Evolutionary conservation across 2,888 invertebrate genomes (phyloP).

Genomic region (Deroplatys truncata): DNA sequence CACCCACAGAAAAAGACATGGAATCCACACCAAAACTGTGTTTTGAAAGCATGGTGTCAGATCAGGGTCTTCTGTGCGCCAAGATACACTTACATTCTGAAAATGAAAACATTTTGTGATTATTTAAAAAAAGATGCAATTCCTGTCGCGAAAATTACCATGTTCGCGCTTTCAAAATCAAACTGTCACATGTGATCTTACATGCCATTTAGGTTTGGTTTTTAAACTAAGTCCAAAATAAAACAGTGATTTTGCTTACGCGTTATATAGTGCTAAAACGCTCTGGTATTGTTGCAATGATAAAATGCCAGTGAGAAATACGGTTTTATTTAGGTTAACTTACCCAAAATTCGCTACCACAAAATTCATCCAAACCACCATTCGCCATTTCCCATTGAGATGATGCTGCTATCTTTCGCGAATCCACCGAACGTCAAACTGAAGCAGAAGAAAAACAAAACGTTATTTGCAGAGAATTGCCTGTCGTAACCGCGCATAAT

Average conservation of each 20-base stretch:
- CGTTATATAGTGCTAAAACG: no score
- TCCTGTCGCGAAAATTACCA: background rate
- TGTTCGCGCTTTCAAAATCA: background rate
- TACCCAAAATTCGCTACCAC: slow-evolving; percentile 79
- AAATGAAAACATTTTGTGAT: slow-evolving; percentile 39
- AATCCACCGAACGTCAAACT: background rate
- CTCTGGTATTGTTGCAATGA: no score
- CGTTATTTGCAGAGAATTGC: background rate
- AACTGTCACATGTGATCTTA: background rate
- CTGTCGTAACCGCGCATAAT: background rate
- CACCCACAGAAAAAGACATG: slow-evolving; percentile 79
- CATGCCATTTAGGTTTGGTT: background rate
- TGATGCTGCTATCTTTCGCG: background rate
- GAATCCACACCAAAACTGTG: slow-evolving; percentile 85
- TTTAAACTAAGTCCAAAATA: background rate
- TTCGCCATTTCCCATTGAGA: slow-evolving; percentile 44
- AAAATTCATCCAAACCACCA: slow-evolving; percentile 69
- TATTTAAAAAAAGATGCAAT: background rate
- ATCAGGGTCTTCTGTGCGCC: slow-evolving; percentile 79
- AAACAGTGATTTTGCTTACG: background rate
- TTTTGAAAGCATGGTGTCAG: slow-evolving; percentile 89
- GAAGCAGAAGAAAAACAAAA: background rate
- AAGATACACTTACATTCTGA: slow-evolving; percentile 72
- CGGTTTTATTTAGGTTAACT: slow-evolving; percentile 42
- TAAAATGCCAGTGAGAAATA: background rate